phyloP scores from a whole-genome alignment of 2,888 invertebrate genomes.

The Andrena camellia region DNA sequence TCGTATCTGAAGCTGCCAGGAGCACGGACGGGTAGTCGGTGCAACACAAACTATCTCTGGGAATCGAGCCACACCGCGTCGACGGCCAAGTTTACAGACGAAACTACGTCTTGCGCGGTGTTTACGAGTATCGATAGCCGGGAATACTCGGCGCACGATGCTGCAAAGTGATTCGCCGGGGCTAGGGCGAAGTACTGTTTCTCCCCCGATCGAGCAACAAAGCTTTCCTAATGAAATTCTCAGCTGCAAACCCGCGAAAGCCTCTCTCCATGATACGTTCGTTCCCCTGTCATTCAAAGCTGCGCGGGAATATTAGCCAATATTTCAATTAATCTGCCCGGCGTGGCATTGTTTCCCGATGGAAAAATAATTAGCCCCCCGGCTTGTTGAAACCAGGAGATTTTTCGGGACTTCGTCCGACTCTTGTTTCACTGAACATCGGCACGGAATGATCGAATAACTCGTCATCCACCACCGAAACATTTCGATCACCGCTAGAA shows the following conservation, averaged over 20 bases:
- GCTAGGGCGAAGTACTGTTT: conserved; percentile 18
- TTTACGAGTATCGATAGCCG: conserved; percentile 67
- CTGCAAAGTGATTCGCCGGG: conserved; percentile 48
- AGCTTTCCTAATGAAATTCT: conserved; percentile 50
- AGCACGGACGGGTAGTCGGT: conserved; percentile 42
- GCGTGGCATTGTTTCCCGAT: no score
- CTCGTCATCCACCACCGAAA: background rate
- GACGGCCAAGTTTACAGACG: conserved; percentile 63
- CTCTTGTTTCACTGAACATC: background rate
- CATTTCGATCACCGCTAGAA: background rate
- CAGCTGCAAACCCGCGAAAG: conserved; percentile 13
- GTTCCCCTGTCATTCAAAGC: background rate
- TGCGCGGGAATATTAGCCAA: conserved; percentile 2
- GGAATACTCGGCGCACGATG: conserved; percentile 55
- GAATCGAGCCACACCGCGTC: conserved; percentile 49
- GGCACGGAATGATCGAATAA: background rate
- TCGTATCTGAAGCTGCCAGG: conserved; percentile 60
- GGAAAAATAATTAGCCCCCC: background rate
- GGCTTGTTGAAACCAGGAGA: background rate
- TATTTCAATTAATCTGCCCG: background rate
- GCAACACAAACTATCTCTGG: conserved; percentile 56
- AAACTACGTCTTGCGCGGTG: conserved; percentile 54
- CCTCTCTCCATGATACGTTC: conserved; percentile 10
- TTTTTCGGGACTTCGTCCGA: background rate
- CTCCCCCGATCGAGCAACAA: conserved; percentile 40